These are phyloP conservation scores for Pteria penguin DNA, from an alignment of 2,888 invertebrate species.

Conservation along the genomic window DNA sequence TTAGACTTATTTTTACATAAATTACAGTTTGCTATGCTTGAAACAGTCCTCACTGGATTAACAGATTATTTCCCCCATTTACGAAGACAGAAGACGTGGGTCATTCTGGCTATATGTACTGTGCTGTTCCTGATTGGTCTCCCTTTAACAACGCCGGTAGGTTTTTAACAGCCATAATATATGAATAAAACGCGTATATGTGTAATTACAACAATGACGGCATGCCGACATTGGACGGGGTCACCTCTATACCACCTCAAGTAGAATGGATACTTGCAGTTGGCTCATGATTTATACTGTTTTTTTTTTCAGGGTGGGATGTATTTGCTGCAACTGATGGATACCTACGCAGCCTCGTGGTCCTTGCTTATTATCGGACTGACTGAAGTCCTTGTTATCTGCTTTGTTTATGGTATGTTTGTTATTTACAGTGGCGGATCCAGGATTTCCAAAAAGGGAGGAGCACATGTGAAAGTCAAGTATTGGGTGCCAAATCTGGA, in stretches of 20 bases:
- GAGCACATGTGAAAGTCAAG: too few relatives aligned
- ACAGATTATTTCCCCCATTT: constrained; percentile 77
- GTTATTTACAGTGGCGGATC: too few relatives aligned
- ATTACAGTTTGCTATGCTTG: constrained; percentile 80
- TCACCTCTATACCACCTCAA: too few relatives aligned
- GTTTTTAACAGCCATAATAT: too few relatives aligned
- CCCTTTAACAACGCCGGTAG: constrained; percentile 71
- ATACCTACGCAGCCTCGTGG: constrained; percentile 75
- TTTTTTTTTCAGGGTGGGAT: constrained; percentile 67
- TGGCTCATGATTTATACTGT: too few relatives aligned
- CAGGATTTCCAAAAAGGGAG: too few relatives aligned
- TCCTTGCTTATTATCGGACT: constrained; percentile 85
- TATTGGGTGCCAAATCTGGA: too few relatives aligned
- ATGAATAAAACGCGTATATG: too few relatives aligned
- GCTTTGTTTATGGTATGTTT: constrained; percentile 83
- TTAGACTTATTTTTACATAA: too few relatives aligned
- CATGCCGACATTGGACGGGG: too few relatives aligned
- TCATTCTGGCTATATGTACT: constrained; percentile 63
- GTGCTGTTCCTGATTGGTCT: constrained; percentile 71
- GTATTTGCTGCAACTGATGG: constrained; percentile 72
- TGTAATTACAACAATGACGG: too few relatives aligned
- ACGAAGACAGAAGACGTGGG: constrained; percentile 77
- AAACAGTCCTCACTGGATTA: constrained; percentile 79
- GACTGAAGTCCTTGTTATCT: constrained; percentile 85
- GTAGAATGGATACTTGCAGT: too few relatives aligned